Conservation (phyloP, 2,797 vertebrate genomes). For the Crax fasciolata region DNA sequence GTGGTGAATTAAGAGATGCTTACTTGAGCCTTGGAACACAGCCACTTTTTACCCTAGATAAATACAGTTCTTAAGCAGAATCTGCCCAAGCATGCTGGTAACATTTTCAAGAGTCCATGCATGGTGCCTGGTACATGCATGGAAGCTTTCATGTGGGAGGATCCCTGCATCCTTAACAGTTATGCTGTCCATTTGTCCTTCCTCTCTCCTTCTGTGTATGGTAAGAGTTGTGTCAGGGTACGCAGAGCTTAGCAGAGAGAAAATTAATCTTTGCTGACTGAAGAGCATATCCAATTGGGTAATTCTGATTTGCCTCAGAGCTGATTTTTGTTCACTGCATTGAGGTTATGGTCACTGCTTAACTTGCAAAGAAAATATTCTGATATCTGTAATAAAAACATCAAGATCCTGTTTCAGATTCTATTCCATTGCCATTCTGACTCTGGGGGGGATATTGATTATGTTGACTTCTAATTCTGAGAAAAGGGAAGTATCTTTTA, state of each 20-base stretch:
- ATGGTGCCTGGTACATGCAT: rapidly evolving
- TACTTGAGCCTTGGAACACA: neutral
- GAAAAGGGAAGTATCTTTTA: neutral
- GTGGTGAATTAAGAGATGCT: neutral
- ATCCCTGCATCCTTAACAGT: neutral
- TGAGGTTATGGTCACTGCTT: neutral
- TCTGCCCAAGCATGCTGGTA: neutral
- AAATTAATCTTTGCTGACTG: constrained; percentile 24
- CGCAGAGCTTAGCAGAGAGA: neutral
- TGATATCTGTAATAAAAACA: neutral
- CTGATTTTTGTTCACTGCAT: neutral
- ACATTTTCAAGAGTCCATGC: rapidly evolving
- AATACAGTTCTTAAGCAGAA: neutral
- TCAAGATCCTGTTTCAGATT: neutral
- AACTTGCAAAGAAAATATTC: neutral
- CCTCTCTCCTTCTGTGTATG: neutral
- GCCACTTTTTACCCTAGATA: neutral
- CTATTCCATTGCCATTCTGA: neutral
- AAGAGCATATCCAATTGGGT: neutral
- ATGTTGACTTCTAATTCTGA: neutral
- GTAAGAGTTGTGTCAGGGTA: neutral
- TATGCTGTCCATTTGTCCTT: neutral
- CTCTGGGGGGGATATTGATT: neutral
- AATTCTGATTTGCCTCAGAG: constrained; percentile 25
- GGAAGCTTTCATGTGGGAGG: neutral